Conservation (phyloP, 2,797 vertebrate species). For the Neosilurus mollespiculum region DNA sequence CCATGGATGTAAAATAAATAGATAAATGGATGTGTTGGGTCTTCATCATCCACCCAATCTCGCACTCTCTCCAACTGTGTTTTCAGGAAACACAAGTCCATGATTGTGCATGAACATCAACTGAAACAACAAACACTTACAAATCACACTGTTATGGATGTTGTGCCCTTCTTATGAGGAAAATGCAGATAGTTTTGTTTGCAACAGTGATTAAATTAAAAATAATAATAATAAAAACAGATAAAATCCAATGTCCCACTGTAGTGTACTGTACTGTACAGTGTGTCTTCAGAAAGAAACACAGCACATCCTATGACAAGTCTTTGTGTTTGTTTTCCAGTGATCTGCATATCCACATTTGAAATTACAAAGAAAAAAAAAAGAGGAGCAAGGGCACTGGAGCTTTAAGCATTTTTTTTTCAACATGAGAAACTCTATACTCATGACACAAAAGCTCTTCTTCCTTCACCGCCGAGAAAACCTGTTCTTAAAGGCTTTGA, state of each 20-base stretch:
- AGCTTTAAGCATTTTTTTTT: conserved; percentile 55
- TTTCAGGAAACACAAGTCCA: conserved; percentile 29
- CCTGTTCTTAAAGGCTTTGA: conserved; percentile 98
- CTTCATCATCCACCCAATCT: conserved; percentile 47
- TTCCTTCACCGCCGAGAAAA: conserved; percentile 90
- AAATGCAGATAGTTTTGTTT: conserved; percentile 35
- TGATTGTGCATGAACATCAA: conserved; percentile 68
- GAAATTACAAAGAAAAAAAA: conserved; percentile 43
- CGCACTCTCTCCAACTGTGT: conserved; percentile 30
- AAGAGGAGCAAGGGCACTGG: conserved; percentile 36
- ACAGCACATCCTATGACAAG: conserved; percentile 40
- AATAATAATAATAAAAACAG: conserved; percentile 15
- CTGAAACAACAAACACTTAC: conserved; percentile 41
- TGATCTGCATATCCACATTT: conserved; percentile 50
- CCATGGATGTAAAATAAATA: conserved; percentile 79
- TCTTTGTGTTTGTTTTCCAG: conserved; percentile 41
- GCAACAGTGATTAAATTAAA: conserved; percentile 50
- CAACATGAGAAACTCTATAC: conserved; percentile 43
- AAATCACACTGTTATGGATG: conserved; percentile 20
- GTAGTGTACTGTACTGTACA: conserved; percentile 51
- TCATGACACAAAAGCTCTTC: conserved; percentile 58
- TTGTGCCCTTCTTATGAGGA: conserved; percentile 1
- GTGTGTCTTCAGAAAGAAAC: conserved; percentile 24
- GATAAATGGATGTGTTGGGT: conserved; percentile 60
- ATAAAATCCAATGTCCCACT: conserved; percentile 27